Conservation (phyloP, 1,140 invertebrate genomes). For the Leptonema lineaticorne region DNA sequence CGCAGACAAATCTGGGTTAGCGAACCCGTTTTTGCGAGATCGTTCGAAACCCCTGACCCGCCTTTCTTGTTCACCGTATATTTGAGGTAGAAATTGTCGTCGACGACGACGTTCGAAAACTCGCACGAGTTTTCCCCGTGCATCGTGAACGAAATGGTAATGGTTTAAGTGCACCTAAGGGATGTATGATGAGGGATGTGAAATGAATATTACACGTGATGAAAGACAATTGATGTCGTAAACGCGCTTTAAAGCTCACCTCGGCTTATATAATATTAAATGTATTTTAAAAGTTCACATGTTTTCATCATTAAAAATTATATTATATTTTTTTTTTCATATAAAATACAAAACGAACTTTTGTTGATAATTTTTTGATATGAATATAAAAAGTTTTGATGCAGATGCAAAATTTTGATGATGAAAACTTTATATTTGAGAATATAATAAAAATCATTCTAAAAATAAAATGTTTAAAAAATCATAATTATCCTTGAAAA, state of each 20-base stretch:
- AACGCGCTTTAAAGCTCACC: too few species aligned
- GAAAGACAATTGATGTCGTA: not conserved
- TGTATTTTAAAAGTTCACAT: not conserved
- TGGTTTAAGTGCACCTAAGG: not conserved
- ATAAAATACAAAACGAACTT: too few species aligned
- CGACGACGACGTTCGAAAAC: not conserved
- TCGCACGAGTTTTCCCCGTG: not conserved
- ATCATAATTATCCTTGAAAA: too few species aligned
- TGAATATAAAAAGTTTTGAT: too few species aligned
- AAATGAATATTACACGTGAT: not conserved
- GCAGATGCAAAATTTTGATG: too few species aligned
- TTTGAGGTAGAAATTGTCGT: not conserved
- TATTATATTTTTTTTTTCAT: too few species aligned
- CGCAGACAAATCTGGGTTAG: conserved; percentile 35
- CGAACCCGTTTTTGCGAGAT: conserved; percentile 18
- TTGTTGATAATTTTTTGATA: too few species aligned
- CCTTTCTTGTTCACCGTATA: not conserved
- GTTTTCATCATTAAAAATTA: too few species aligned
- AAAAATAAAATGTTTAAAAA: too few species aligned
- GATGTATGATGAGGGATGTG: not conserved
- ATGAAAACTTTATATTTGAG: too few species aligned
- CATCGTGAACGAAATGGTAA: not conserved
- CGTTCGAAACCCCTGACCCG: not conserved
- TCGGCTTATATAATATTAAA: not conserved
- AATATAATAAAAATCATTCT: too few species aligned